Evolutionary conservation across 2,113 vertebrate genomes (phyloP), one percentile per base, ranked within the genome.

Genomic region (Pleuronectes platessa): DNA sequence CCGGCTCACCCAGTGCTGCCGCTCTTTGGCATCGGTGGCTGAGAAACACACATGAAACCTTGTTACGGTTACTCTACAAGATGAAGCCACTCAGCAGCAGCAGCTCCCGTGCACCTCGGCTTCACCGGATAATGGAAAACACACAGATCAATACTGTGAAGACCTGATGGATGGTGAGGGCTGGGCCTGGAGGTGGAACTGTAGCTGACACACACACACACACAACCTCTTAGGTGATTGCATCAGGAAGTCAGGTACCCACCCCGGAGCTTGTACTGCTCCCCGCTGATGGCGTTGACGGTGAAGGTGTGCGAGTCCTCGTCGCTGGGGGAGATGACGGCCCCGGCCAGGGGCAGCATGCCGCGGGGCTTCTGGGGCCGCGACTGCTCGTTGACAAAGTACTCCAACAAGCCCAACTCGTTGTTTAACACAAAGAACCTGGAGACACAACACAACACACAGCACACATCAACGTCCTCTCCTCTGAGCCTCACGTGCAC

Each of bases 261-360:
- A 99, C 98, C 98, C 96, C 98, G 92, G 64, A 99, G 96, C 91
- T 99, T 98, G 93, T 99, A 99, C 88, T 98, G 98, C 87, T 99
- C 98, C 75, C 98, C 98, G 0, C 96, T 99, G 91, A 98, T 98
- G 83, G 98, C 97, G 12, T 98, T 99, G 79, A 99, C 97, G 0
- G 97, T 98, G 86, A 99, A 99, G 58, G 98, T 99, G 74, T 99
- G 97, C 0, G 97, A 99, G 89, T 99, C 98, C 79, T 99, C 98
- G 31, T 99, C 98, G 3, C 98, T 99, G 74, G 98, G 98, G 3
- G 98, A 99, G 91, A 99, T 99, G 58, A 99, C 98, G 3, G 98
- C 98, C 18, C 98, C 98, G 0, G 96, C 98, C 62, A 99, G 92
- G 58, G 97, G 96, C 24, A 99, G 93, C 37, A 95, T 98, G 11